These are phyloP conservation scores for Dicyrtomina minuta DNA, from an alignment of 2,888 invertebrate genomes.

Conservation along the genomic window DNA sequence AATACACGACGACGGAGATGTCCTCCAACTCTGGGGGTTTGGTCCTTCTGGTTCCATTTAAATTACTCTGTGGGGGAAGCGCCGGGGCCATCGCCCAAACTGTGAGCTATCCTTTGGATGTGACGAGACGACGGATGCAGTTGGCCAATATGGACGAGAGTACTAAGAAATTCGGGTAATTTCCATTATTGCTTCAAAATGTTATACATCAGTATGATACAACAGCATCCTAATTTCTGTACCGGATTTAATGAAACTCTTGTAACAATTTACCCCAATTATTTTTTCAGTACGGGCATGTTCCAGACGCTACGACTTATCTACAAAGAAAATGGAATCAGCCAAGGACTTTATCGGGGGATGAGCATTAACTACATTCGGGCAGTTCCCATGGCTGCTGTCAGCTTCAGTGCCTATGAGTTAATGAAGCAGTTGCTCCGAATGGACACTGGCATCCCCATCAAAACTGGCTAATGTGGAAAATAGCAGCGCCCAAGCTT, in stretches of 20 bases:
- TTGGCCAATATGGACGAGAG: conserved; percentile 82
- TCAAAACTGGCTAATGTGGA: conserved; percentile 52
- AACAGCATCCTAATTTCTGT: too few species aligned
- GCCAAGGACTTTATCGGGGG: conserved; percentile 79
- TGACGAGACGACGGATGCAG: conserved; percentile 87
- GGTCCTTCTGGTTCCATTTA: conserved; percentile 73
- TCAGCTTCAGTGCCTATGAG: conserved; percentile 86
- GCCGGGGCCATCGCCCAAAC: conserved; percentile 81
- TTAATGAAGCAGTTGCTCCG: conserved; percentile 76
- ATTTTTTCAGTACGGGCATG: conserved; percentile 66
- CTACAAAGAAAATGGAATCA: conserved; percentile 77
- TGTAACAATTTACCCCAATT: too few species aligned
- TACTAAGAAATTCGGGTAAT: conserved; percentile 72
- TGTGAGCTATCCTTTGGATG: conserved; percentile 86
- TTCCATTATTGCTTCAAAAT: conserved; percentile 31
- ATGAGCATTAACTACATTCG: conserved; percentile 89
- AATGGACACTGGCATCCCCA: conserved; percentile 68
- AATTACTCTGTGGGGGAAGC: conserved; percentile 83
- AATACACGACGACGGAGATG: conserved; percentile 17
- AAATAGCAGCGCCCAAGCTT: too few species aligned
- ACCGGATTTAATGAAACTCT: too few species aligned
- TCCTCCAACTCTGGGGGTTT: conserved; percentile 57
- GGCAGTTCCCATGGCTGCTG: conserved; percentile 91
- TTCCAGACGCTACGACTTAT: conserved; percentile 70
- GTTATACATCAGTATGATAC: too few species aligned